phyloP scores from a whole-genome alignment of 2,888 invertebrate species.

The Cyclophora punctaria region DNA sequence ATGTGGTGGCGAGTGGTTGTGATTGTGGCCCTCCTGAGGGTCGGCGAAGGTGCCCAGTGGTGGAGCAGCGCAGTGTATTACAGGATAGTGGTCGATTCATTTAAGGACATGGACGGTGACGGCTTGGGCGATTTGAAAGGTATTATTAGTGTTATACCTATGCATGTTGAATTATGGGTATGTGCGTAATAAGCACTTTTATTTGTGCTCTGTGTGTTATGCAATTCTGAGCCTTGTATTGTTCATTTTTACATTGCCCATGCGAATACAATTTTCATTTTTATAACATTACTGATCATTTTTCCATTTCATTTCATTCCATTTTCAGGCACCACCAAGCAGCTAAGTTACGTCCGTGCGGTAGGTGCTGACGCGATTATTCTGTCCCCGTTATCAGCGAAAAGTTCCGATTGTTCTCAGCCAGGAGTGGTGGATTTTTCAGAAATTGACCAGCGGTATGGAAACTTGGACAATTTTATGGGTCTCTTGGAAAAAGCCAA shows the following conservation, averaged over 20 bases:
- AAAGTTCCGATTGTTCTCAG: conserved; percentile 78
- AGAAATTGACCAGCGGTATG: conserved; percentile 81
- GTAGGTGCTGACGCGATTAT: conserved; percentile 60
- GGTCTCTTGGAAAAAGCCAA: conserved; percentile 69
- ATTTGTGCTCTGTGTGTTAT: too few relatives aligned
- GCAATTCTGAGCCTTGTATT: too few relatives aligned
- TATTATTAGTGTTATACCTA: conserved; percentile 20
- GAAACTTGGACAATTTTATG: conserved; percentile 78
- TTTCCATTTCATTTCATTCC: too few relatives aligned
- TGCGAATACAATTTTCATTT: too few relatives aligned
- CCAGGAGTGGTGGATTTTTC: conserved; percentile 85
- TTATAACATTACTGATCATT: not conserved
- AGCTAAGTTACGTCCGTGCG: conserved; percentile 58
- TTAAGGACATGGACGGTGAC: conserved; percentile 86
- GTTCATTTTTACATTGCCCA: too few relatives aligned
- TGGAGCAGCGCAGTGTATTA: conserved; percentile 88
- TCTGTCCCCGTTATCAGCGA: conserved; percentile 44
- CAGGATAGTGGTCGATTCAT: conserved; percentile 88
- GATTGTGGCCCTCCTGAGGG: conserved; percentile 19
- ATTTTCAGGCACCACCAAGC: conserved; percentile 47
- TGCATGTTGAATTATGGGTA: too few relatives aligned
- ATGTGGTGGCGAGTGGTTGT: conserved; percentile 43
- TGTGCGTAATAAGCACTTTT: too few relatives aligned
- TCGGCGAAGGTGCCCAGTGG: conserved; percentile 70
- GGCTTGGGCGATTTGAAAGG: conserved; percentile 91